phyloP scores from a whole-genome alignment of 1,140 invertebrate genomes.

The Harpegnathos saltator region DNA sequence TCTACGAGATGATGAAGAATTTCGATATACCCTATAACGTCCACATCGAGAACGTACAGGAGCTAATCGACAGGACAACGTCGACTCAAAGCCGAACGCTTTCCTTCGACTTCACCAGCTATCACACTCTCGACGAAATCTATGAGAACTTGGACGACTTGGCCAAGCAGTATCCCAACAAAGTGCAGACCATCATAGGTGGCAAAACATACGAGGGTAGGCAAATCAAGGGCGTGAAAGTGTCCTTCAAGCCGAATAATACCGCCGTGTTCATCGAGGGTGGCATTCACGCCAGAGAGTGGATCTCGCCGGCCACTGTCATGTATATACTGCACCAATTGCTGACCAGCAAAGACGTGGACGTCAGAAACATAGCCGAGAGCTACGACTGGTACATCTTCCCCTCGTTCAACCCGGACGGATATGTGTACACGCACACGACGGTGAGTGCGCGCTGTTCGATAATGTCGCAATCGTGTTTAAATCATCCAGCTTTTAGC shows the following conservation, averaged over 20 bases:
- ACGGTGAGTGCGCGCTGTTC: slow-evolving; percentile 81
- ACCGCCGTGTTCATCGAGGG: slow-evolving; percentile 87
- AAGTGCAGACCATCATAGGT: slow-evolving; percentile 85
- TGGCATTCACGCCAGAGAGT: slow-evolving; percentile 91
- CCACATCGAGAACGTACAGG: slow-evolving; percentile 79
- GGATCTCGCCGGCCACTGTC: slow-evolving; percentile 90
- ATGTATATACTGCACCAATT: slow-evolving; percentile 89
- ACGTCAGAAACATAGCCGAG: slow-evolving; percentile 86
- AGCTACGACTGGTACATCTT: slow-evolving; percentile 91
- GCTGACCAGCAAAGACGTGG: slow-evolving; percentile 85
- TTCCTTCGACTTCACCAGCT: slow-evolving; percentile 83
- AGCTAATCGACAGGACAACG: slow-evolving; percentile 79
- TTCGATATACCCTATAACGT: slow-evolving; percentile 62
- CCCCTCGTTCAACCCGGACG: slow-evolving; percentile 91
- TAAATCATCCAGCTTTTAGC: no score
- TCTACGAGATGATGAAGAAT: slow-evolving; percentile 75
- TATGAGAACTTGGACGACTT: slow-evolving; percentile 85
- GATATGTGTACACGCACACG: slow-evolving; percentile 90
- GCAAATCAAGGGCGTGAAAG: slow-evolving; percentile 88
- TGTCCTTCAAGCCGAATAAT: slow-evolving; percentile 84
- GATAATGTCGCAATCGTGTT: no score
- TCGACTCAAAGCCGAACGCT: not conserved
- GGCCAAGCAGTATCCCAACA: slow-evolving; percentile 82
- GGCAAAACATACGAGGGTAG: slow-evolving; percentile 88
- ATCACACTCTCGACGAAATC: slow-evolving; percentile 87